Evolutionary conservation across 64 coral and sea anemone species (phyloP), one percentile per base, ranked within the genome.

Genomic region (Acropora tenuis): DNA sequence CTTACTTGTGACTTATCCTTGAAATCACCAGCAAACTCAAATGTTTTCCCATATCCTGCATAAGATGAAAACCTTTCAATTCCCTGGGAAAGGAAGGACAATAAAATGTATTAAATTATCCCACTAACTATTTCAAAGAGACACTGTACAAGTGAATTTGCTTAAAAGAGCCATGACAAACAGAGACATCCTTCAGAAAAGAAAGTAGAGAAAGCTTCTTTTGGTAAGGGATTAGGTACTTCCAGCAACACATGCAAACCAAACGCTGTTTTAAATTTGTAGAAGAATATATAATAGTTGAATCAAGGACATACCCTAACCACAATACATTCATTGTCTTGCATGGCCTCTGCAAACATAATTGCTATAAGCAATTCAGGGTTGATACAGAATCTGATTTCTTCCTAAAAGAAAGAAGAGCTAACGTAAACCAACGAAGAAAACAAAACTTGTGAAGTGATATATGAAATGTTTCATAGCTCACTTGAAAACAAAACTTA

Each of bases 301-400:
- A 30, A 30, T 10, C 65, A 66, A 2, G 8, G 65, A 81, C 86
- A 19, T 60, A 96, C 94, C 94, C 92, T 96, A 19, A 93, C 86
- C 57, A 96, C 10, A 81, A 96, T 83, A 60, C 87, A 48, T 50
- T 96, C 94, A 80, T 96, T 96, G 17, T 93, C 76, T 58, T 93
- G 83, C 81, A 96, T 50, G 15, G 79, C 65, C 16, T 90, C 94
- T 75, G 93, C 90, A 48, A 90, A 86, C 75, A 93, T 40, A 4
- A 30, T 12, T 15, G 94, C 80, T 16, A 96, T 68, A 44, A 89
- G 69, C 17, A 93, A 50, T 68, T 96, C 94, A 66, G 91, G 91
- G 48, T 87, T 90, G 5, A 88, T 76, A 60, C 86, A 96, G 66
- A 96, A 96, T n/a, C 86, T 74, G 6, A 92, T 84, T 79, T 96